These are phyloP conservation scores for Melanchra persicariae DNA, from an alignment of 2,888 invertebrate genomes.

Conservation along the genomic window DNA sequence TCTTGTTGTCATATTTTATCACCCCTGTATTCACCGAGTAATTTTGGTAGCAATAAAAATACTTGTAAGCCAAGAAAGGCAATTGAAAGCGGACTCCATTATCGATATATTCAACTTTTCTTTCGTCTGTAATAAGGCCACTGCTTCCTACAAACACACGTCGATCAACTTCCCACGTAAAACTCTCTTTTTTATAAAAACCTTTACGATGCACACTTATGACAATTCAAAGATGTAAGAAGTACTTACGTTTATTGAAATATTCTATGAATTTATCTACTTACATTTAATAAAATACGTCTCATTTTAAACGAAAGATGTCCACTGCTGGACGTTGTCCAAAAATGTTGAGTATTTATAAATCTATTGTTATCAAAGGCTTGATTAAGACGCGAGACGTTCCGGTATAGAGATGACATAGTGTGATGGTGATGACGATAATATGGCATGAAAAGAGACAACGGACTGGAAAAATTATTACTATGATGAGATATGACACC, in stretches of 20 bases:
- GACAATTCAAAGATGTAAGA: background rate
- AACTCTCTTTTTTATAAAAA: constrained; percentile 44
- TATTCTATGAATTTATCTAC: background rate
- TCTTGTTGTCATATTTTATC: background rate
- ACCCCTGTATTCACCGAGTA: background rate
- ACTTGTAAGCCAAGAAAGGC: constrained; percentile 10
- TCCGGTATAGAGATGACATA: too few species aligned
- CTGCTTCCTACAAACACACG: constrained; percentile 43
- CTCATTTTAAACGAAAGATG: too few species aligned
- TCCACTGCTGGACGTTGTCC: too few species aligned
- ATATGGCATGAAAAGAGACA: too few species aligned
- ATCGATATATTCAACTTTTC: constrained; percentile 55
- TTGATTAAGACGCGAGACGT: too few species aligned
- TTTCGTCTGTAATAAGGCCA: constrained; percentile 40
- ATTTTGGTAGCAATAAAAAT: constrained; percentile 45
- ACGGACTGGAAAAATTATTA: too few species aligned
- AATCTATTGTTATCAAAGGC: too few species aligned
- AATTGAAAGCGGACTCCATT: constrained; percentile 46
- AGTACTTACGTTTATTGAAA: background rate
- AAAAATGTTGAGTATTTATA: too few species aligned
- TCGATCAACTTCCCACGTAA: constrained; percentile 44
- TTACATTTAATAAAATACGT: too few species aligned
- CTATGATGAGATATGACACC: too few species aligned
- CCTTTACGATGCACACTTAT: background rate
- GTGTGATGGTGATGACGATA: too few species aligned